phyloP scores from a whole-genome alignment of 1,140 invertebrate genomes.

The Camponotus vicinus region DNA sequence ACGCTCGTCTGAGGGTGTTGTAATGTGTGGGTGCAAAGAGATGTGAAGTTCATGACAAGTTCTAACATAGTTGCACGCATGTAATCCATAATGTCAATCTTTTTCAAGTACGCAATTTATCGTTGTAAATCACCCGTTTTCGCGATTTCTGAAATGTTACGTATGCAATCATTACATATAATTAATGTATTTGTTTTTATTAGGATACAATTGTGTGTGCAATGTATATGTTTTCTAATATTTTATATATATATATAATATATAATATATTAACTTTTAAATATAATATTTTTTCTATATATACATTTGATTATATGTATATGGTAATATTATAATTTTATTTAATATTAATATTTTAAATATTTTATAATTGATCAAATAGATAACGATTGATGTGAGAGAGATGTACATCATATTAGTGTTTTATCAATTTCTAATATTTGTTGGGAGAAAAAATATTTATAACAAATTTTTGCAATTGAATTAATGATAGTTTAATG shows the following conservation, averaged over 20 bases:
- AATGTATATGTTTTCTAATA: neutral
- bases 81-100: neutral
- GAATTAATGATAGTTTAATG: neutral
- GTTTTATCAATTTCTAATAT: constrained; percentile 31
- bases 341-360: neutral
- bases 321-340: neutral
- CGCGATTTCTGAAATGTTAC: neutral
- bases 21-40: neutral
- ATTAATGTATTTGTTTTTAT: neutral
- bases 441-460: constrained; percentile 13
- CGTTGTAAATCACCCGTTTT: neutral
- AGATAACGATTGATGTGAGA: neutral
- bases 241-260: neutral
- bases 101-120: neutral
- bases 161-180: neutral
- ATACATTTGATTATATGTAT: neutral
- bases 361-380: neutral
- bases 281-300: neutral
- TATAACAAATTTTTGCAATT: constrained; percentile 3
- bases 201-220: neutral
- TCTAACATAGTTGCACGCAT: neutral
- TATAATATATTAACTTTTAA: neutral
- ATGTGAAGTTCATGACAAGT: constrained; percentile 8
- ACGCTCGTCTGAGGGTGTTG: neutral
- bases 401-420: neutral